Evolutionary conservation across 2,888 invertebrate species (phyloP).

Genomic region (Masnerella sp.): DNA sequence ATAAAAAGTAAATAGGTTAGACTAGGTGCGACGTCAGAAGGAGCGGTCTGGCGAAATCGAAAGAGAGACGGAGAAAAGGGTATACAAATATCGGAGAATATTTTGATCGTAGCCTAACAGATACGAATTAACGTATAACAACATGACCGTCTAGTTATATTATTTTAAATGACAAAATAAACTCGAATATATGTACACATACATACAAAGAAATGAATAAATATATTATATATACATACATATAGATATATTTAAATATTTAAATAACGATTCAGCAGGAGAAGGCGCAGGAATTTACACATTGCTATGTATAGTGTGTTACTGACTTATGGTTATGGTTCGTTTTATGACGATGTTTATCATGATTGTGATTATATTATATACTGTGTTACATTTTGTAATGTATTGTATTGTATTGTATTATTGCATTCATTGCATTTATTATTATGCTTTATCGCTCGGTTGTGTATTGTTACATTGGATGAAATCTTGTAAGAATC

Average conservation of each 20-base stretch:
- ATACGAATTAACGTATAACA: constrained; percentile 65
- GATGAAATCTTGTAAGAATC: constrained; percentile 54
- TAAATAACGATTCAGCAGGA: constrained; percentile 18
- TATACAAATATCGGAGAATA: constrained; percentile 64
- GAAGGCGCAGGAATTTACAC: constrained; percentile 24
- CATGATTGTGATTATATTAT: constrained; percentile 33
- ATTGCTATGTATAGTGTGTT: constrained; percentile 40
- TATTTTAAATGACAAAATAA: constrained; percentile 51
- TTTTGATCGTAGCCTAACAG: constrained; percentile 68
- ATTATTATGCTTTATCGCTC: constrained; percentile 75
- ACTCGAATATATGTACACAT: constrained; percentile 50
- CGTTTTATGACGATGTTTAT: constrained; percentile 67
- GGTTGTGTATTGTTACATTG: constrained; percentile 74
- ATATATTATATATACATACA: constrained; percentile 49
- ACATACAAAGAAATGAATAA: constrained; percentile 37
- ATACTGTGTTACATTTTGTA: constrained; percentile 34
- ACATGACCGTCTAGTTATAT: constrained; percentile 65
- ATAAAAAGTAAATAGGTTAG: constrained; percentile 45
- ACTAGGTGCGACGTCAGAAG: constrained; percentile 31
- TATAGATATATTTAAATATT: constrained; percentile 50
- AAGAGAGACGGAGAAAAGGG: constrained; percentile 57
- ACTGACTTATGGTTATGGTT: constrained; percentile 29
- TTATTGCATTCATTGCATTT: no score
- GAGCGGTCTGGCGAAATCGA: constrained; percentile 29
- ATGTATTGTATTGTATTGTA: constrained; percentile 76